Conservation (phyloP, 2,797 vertebrate genomes). For the Mastacembelus armatus region DNA sequence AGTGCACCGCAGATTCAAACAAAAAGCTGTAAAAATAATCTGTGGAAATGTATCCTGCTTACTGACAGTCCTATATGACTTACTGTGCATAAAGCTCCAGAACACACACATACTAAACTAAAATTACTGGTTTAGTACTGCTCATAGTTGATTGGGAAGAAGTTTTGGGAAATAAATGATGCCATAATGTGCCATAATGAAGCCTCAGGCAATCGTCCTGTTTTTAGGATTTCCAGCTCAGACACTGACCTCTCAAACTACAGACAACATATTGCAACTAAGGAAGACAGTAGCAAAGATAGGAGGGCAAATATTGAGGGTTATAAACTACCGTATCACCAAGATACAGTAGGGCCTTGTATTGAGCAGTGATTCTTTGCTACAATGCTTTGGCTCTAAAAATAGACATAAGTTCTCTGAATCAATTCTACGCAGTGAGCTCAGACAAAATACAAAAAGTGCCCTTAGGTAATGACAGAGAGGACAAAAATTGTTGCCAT, state of each 20-base stretch:
- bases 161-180: constrained; percentile 52
- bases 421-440: constrained; percentile 52
- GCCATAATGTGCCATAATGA: constrained; percentile 63
- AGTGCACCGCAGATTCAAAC: not conserved
- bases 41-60: not conserved
- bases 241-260: constrained; percentile 43
- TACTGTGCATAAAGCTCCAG: constrained; percentile 4
- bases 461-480: constrained; percentile 13
- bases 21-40: constrained; percentile 2
- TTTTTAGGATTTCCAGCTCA: constrained; percentile 26
- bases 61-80: constrained; percentile 8
- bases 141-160: constrained; percentile 20
- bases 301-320: constrained; percentile 20
- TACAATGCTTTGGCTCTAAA: constrained; percentile 51
- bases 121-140: constrained; percentile 51
- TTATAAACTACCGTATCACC: constrained; percentile 17
- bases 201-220: constrained; percentile 44
- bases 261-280: constrained; percentile 26
- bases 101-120: constrained; percentile 19
- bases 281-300: constrained; percentile 14
- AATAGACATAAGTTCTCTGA: constrained; percentile 55
- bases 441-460: constrained; percentile 38
- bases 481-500: constrained; percentile 28
- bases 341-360: constrained; percentile 29
- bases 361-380: constrained; percentile 49